A percentile compares a stretch with the other conserved stretches of the same genome.
These are phyloP conservation scores for Parauchenoglanis ngamensis DNA, from an alignment of 2,797 vertebrate species.

Conservation along the genomic window DNA sequence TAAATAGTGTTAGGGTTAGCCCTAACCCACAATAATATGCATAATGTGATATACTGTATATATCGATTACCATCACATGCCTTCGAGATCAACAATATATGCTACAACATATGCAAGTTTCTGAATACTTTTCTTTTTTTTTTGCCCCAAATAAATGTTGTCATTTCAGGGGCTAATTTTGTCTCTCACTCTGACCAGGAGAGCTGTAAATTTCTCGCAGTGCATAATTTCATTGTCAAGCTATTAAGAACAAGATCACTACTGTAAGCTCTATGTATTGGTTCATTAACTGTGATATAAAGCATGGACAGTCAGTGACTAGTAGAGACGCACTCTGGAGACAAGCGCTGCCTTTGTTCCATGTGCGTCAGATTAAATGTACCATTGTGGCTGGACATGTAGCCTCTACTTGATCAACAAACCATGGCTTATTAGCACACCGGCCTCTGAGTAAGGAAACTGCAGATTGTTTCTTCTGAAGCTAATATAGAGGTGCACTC, in stretches of 20 bases:
- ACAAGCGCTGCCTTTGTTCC: conserved; percentile 42
- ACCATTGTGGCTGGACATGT: conserved; percentile 35
- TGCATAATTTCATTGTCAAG: conserved; percentile 31
- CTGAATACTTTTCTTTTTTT: not conserved
- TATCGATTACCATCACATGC: not conserved
- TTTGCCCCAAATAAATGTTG: conserved; percentile 18
- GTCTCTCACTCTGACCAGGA: not conserved
- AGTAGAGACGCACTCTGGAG: conserved; percentile 43
- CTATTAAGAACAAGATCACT: conserved; percentile 43
- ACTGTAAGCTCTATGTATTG: conserved; percentile 43
- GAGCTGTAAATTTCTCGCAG: conserved; percentile 29
- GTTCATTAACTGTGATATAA: conserved; percentile 51
- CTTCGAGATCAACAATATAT: not conserved
- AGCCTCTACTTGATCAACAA: conserved; percentile 45
- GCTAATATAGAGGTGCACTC: not conserved
- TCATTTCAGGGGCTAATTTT: conserved; percentile 9
- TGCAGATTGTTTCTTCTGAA: not conserved
- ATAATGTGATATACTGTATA: not conserved
- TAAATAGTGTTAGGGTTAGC: not conserved
- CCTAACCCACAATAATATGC: not conserved
- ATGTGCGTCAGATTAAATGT: conserved; percentile 28
- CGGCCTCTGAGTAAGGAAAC: not conserved
- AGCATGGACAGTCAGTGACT: conserved; percentile 50
- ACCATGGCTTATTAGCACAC: conserved; percentile 5
- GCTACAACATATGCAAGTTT: not conserved